phyloP scores from a whole-genome alignment of 2,797 vertebrate species.

The Micromesistius poutassou region DNA sequence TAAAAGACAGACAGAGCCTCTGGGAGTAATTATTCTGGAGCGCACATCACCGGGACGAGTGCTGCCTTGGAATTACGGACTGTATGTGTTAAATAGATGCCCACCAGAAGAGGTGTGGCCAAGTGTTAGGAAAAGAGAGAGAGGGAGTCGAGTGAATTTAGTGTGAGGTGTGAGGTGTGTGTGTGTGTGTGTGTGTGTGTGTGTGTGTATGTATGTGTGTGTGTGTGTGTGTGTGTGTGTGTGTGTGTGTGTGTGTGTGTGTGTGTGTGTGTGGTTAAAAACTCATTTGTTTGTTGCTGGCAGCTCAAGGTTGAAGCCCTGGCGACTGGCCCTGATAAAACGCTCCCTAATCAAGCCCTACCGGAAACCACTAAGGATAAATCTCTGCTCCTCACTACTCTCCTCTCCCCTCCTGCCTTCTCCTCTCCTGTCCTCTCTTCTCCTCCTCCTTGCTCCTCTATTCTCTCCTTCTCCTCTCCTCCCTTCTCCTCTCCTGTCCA shows the following conservation, averaged over 20 bases:
- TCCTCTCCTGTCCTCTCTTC: background rate
- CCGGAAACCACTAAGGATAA: slow-evolving; percentile 59
- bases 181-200: no score
- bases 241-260: no score
- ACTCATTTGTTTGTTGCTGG: slow-evolving; percentile 66
- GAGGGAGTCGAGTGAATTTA: slow-evolving; percentile 38
- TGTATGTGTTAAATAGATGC: slow-evolving; percentile 21
- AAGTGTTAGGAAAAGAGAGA: slow-evolving; percentile 14
- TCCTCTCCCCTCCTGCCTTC: slow-evolving; percentile 11
- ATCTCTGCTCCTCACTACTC: slow-evolving; percentile 37
- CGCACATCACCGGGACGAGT: slow-evolving; percentile 17
- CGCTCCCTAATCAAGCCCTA: slow-evolving; percentile 64
- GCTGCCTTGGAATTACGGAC: no score
- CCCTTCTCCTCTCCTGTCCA: slow-evolving; percentile 20
- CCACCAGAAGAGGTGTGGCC: slow-evolving; percentile 20
- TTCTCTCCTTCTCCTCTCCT: slow-evolving; percentile 16
- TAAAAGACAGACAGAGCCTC: slow-evolving; percentile 18
- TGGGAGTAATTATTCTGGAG: slow-evolving; percentile 8
- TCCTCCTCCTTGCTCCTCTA: background rate
- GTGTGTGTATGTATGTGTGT: no score
- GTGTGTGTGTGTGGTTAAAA: slow-evolving; percentile 52
- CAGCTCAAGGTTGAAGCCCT: slow-evolving; percentile 73
- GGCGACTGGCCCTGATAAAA: slow-evolving; percentile 64
- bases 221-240: no score
- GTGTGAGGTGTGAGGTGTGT: no score